Percentiles rank a stretch among this genome's conserved stretches.
These are phyloP conservation scores for Hassar affinis DNA, from an alignment of 2,113 vertebrate genomes.

Conservation along the genomic window DNA sequence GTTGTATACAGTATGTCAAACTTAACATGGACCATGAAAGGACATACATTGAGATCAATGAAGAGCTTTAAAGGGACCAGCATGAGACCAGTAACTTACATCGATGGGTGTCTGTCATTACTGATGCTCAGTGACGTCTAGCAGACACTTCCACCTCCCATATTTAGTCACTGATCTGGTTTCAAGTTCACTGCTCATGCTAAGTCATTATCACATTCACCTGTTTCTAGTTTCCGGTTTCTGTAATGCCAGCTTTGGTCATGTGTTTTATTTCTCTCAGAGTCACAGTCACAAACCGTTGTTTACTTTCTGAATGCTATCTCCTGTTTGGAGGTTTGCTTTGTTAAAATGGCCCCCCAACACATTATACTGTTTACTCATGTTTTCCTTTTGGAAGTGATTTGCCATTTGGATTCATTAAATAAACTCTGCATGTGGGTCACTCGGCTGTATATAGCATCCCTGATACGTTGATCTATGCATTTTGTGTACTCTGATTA, in stretches of 20 bases:
- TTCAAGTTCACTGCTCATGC: neutral
- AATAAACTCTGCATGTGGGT: neutral
- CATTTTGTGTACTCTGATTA: neutral
- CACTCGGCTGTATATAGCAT: neutral
- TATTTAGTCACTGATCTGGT: constrained; percentile 1
- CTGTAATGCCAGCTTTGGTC: constrained; percentile 4
- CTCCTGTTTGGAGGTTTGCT: neutral
- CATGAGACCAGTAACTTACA: neutral
- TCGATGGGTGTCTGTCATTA: neutral
- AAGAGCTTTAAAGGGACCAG: neutral
- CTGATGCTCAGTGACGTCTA: constrained; percentile 3
- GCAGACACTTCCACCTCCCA: neutral
- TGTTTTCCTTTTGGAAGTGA: neutral
- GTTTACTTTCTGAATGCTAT: neutral
- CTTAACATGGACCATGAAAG: constrained; percentile 3
- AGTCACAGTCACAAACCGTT: neutral
- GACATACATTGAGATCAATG: constrained; percentile 12
- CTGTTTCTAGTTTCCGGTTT: constrained; percentile 20
- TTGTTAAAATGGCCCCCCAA: neutral
- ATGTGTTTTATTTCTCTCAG: constrained; percentile 7
- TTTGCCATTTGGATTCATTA: neutral
- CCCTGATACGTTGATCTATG: neutral
- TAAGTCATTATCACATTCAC: constrained; percentile 13
- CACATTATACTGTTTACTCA: neutral
- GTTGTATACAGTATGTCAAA: constrained; percentile 24